Percentiles rank a stretch among this genome's conserved stretches.
Conservation (phyloP, 2,113 vertebrate species). For the Phaethornis superciliosus region DNA sequence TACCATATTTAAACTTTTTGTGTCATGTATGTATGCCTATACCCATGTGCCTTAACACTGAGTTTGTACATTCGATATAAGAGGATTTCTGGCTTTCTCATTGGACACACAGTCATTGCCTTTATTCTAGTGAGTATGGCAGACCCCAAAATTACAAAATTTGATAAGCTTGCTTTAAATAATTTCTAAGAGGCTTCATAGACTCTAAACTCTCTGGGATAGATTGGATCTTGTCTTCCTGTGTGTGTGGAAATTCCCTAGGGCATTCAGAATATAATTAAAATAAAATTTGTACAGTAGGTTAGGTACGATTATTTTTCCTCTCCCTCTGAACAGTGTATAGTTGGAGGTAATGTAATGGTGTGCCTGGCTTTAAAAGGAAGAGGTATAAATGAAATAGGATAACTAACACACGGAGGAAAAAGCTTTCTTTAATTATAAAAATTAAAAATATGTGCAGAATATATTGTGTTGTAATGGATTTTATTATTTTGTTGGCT, state of each 20-base stretch:
- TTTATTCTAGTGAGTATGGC: neutral
- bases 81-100: neutral
- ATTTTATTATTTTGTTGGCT: neutral
- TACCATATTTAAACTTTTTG: neutral
- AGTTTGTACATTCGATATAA: neutral
- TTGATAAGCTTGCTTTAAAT: neutral
- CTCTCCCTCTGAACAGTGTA: neutral
- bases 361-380: neutral
- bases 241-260: constrained; percentile 21
- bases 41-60: constrained; percentile 42
- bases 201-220: neutral
- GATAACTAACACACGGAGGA: neutral
- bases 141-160: neutral
- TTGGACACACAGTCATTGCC: neutral
- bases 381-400: neutral
- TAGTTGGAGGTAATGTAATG: neutral
- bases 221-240: constrained; percentile 2
- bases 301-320: neutral
- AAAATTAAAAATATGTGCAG: neutral
- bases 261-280: constrained; percentile 25
- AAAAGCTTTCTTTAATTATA: neutral
- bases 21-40: neutral
- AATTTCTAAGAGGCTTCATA: neutral
- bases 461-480: neutral
- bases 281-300: neutral